Percentiles rank a stretch among this genome's conserved stretches.
These are phyloP conservation scores for Thecophora atra DNA, from an alignment of 2,888 invertebrate genomes.

Conservation along the genomic window DNA sequence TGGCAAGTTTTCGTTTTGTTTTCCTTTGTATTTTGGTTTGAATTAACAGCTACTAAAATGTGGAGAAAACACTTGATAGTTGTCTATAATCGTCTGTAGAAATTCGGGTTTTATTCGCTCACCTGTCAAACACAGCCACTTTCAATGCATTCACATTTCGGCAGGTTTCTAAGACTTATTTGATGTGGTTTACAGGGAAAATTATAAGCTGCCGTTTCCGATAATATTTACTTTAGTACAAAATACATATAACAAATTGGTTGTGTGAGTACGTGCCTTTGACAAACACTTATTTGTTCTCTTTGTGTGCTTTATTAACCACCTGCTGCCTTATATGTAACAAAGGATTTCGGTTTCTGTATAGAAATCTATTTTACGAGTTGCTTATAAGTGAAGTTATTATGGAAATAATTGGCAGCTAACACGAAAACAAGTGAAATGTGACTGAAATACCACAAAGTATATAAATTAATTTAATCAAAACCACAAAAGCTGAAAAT, in stretches of 20 bases:
- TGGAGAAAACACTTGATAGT: neutral
- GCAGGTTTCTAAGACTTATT: neutral
- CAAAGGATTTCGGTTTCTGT: no score
- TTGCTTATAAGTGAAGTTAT: no score
- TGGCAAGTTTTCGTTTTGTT: neutral
- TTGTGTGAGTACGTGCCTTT: neutral
- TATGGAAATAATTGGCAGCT: neutral
- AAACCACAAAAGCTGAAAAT: neutral
- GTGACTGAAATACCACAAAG: neutral
- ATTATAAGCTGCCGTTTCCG: neutral
- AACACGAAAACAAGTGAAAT: neutral
- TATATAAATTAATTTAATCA: neutral
- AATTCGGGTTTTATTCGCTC: neutral
- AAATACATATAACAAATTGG: no score
- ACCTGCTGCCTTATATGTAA: no score
- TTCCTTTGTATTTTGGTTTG: neutral
- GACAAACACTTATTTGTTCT: neutral
- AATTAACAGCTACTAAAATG: neutral
- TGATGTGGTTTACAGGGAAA: conserved; percentile 6
- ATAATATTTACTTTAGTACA: neutral
- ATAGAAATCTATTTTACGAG: no score
- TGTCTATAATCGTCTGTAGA: neutral
- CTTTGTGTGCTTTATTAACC: no score
- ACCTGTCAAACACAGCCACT: conserved; percentile 5
- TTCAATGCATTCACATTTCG: conserved; percentile 1